These are phyloP conservation scores for Apotomis turbidana DNA, from an alignment of 2,888 invertebrate species.

Conservation along the genomic window DNA sequence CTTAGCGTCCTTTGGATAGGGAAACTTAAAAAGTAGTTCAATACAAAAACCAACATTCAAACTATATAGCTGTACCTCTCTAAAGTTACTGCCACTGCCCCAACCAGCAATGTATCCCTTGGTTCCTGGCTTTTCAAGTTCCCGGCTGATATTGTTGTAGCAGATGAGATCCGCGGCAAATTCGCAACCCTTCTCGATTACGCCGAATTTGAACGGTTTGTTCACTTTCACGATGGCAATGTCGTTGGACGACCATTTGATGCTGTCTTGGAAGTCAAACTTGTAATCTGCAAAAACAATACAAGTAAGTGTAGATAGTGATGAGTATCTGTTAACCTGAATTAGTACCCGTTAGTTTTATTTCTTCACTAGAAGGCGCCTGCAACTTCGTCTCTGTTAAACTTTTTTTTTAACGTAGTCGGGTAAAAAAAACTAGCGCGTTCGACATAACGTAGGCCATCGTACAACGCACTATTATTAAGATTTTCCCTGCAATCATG, in stretches of 20 bases:
- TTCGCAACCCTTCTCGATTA: constrained; percentile 68
- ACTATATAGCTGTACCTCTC: constrained; percentile 61
- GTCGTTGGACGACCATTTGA: constrained; percentile 79
- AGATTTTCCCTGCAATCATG: too few species aligned
- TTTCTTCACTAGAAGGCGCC: too few species aligned
- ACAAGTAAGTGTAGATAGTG: neutral
- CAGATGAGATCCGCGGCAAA: constrained; percentile 63
- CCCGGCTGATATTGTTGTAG: constrained; percentile 74
- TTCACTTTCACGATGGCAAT: constrained; percentile 78
- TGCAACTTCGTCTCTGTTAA: too few species aligned
- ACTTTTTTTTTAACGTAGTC: too few species aligned
- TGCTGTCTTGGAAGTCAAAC: constrained; percentile 79
- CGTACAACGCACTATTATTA: too few species aligned
- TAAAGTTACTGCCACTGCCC: constrained; percentile 77
- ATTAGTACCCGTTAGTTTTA: too few species aligned
- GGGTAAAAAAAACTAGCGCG: too few species aligned
- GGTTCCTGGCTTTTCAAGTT: constrained; percentile 73
- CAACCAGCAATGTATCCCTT: constrained; percentile 75
- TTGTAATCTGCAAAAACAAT: constrained; percentile 68
- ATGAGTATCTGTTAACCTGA: too few species aligned
- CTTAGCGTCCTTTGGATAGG: too few species aligned
- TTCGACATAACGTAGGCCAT: too few species aligned
- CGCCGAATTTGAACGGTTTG: constrained; percentile 71
- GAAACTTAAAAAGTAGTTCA: too few species aligned
- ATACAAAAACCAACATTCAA: too few species aligned